A percentile compares a stretch with the other conserved stretches of the same genome.
Evolutionary conservation across 2,888 invertebrate species (phyloP).

Genomic region (Pandemis heparana): DNA sequence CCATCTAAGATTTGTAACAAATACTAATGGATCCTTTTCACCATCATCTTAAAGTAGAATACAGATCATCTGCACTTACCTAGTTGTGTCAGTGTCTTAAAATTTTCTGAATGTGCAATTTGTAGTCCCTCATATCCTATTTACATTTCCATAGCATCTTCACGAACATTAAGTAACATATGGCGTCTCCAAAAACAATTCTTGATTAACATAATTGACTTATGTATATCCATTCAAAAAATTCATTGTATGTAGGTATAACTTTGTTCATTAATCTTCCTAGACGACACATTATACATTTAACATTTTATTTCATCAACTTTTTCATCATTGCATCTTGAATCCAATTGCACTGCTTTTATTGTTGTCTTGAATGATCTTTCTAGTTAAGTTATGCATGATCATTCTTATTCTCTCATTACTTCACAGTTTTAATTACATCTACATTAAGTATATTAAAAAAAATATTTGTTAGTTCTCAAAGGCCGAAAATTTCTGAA

Average conservation of each 20-base stretch:
- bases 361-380: constrained; percentile 62
- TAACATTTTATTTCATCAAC: constrained; percentile 10
- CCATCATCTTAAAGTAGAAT: not conserved
- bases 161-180: constrained; percentile 36
- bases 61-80: constrained; percentile 44
- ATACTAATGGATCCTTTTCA: not conserved
- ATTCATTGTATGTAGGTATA: not conserved
- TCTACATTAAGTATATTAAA: not conserved
- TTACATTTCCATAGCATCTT: constrained; percentile 14
- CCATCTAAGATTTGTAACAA: not conserved
- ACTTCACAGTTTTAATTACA: constrained; percentile 27
- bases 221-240: not conserved
- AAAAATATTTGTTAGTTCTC: constrained; percentile 14
- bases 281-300: not conserved
- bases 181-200: not conserved
- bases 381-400: constrained; percentile 57
- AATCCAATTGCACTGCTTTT: constrained; percentile 66
- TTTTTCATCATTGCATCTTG: constrained; percentile 52
- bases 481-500: constrained; percentile 23
- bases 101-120: constrained; percentile 20
- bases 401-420: constrained; percentile 51
- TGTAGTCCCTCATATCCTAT: constrained; percentile 36
- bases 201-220: not conserved
- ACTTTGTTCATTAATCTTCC: not conserved
- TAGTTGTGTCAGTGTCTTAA: constrained; percentile 12